Evolutionary conservation across 1,140 invertebrate species (phyloP), one percentile per base, ranked within the genome.

Genomic region (Drosophila albomicans): DNA sequence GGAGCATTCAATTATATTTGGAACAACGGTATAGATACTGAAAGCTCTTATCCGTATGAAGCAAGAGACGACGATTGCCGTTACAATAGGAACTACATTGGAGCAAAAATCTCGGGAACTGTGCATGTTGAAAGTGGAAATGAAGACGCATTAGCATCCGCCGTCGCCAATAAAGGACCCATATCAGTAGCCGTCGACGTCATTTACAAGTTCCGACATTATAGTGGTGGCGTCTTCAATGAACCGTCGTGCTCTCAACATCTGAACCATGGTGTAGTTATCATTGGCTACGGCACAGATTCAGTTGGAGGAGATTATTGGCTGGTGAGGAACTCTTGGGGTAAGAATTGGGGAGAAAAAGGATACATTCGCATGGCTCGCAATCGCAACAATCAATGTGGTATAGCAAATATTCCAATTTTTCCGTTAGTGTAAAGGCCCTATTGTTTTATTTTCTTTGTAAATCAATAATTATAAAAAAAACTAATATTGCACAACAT

Each of bases 271-370:
- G n/a, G 11, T 8, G 41, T 59, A 1, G 41, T 59, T 13, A 16
- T 59, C 16, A 41, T 28, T 30, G 57, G 57, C 11, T 59, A 59
- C 2, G 63, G 49, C 35, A 28, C 25, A 4, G 52, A 54, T 43
- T 1, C n/a, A 6, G 2, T 1, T 2, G 59, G 59, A 28, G 91
- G 94, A 69, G 93, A 94, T 78, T 94, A 94, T 89, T 94, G 93
- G 93, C 85, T 94, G 8, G 93, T 94, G 66, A 94, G 94, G 92
- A 94, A 94, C 91, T 96, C 96, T 78, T 94, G 94, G 94, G 93
- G 93, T 3, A 69, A 64, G 13, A 63, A 54, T 2, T 95, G 95
- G 95, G 95, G 95, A 20, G 92, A 94, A 46, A 56, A 93, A 5
- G 95, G 95, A 5, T 96, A 94, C 89, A 93, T 95, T 58, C 91